Percentiles rank a stretch among this genome's conserved stretches.
These are phyloP conservation scores for Saccopteryx leptura DNA, from an alignment of 2,113 vertebrate species.

Conservation along the genomic window DNA sequence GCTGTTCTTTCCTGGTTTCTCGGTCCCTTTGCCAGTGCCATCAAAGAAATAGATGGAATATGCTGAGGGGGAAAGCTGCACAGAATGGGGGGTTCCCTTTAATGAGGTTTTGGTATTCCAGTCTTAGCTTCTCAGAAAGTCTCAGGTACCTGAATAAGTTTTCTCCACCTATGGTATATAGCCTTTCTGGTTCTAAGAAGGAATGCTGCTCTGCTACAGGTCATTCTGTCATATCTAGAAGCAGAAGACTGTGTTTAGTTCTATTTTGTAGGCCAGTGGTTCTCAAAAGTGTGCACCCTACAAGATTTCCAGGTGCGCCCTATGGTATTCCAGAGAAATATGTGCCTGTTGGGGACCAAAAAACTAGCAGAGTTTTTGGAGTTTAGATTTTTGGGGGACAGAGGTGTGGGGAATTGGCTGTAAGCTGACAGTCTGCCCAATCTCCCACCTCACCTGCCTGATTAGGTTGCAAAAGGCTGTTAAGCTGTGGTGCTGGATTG, in stretches of 20 bases:
- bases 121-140: constrained; percentile 17
- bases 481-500: no score
- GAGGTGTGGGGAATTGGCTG: no score
- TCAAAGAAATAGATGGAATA: constrained; percentile 30
- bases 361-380: no score
- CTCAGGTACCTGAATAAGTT: constrained; percentile 3
- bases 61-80: not conserved
- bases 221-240: constrained; percentile 5
- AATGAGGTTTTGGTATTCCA: not conserved
- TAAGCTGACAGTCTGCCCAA: no score
- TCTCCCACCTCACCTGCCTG: no score
- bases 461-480: no score
- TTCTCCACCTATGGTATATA: not conserved
- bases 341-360: no score
- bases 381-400: no score
- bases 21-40: not conserved
- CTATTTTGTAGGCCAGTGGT: no score
- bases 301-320: no score
- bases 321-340: no score
- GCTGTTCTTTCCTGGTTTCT: not conserved
- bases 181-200: not conserved
- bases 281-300: no score
- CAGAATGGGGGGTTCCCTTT: not conserved
- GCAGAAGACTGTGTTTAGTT: constrained; percentile 37
- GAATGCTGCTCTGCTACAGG: not conserved